phyloP scores from a whole-genome alignment of 2,113 vertebrate genomes.

The Aegithalos caudatus region DNA sequence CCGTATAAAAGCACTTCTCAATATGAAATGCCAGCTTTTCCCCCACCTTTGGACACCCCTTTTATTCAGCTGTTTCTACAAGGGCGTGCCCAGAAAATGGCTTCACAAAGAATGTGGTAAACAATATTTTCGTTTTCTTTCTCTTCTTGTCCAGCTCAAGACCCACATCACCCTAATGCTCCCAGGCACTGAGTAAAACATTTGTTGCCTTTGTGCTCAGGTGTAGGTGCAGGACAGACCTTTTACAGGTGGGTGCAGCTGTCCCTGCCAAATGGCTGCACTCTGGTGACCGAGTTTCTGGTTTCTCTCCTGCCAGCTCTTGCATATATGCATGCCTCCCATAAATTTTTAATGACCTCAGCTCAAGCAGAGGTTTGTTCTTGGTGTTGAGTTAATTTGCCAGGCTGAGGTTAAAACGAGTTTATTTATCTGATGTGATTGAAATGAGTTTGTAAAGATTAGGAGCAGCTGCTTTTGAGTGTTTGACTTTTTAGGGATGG shows the following conservation, averaged over 20 bases:
- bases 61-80: not conserved
- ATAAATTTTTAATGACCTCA: not conserved
- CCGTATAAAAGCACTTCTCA: not conserved
- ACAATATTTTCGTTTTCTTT: not conserved
- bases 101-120: not conserved
- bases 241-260: not conserved
- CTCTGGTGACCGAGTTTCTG: not conserved
- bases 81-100: not conserved
- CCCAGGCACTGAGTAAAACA: not conserved
- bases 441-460: not conserved
- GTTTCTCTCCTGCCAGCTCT: not conserved
- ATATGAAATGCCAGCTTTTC: accelerated
- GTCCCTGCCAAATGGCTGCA: not conserved
- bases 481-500: not conserved
- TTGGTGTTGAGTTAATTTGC: not conserved
- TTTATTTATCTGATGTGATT: not conserved
- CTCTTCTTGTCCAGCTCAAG: not conserved
- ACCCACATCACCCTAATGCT: not conserved
- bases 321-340: not conserved
- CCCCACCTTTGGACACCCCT: not conserved
- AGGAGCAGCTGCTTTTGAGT: not conserved
- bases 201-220: not conserved
- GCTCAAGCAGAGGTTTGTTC: not conserved
- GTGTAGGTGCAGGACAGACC: not conserved
- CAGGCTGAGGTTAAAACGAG: not conserved